Conservation (phyloP, 2,797 vertebrate genomes). For the Gallinago stenura region DNA sequence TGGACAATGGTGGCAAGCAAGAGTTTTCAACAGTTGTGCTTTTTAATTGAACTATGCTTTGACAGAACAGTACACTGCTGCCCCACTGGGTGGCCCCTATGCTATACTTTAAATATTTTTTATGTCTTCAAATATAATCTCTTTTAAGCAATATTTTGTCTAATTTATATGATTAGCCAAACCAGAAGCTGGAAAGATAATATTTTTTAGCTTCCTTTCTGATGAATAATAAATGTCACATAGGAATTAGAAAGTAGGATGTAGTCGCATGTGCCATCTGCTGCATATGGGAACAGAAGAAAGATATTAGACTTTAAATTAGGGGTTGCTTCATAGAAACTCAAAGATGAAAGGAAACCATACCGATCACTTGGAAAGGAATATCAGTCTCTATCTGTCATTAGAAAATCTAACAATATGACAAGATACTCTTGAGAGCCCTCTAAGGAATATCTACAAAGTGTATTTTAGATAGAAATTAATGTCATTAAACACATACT, state of each 20-base stretch:
- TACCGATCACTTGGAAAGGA: constrained; percentile 45
- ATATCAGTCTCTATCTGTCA: constrained; percentile 30
- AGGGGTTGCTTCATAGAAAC: constrained; percentile 64
- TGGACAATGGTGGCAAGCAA: background rate
- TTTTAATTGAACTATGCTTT: background rate
- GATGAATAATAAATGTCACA: constrained; percentile 84
- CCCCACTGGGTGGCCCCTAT: constrained; percentile 33
- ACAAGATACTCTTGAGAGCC: background rate
- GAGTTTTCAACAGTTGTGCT: background rate
- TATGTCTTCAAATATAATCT: constrained; percentile 36
- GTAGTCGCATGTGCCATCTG: constrained; percentile 76
- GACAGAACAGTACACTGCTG: background rate
- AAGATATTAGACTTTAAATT: constrained; percentile 78
- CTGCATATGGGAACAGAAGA: constrained; percentile 66
- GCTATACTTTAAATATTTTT: constrained; percentile 38
- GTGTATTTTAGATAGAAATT: constrained; percentile 41
- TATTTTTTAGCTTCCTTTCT: constrained; percentile 80
- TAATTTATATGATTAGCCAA: constrained; percentile 71
- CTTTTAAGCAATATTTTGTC: constrained; percentile 59
- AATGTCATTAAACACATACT: background rate
- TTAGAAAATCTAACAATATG: constrained; percentile 20
- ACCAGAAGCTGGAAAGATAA: constrained; percentile 72
- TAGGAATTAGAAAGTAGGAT: constrained; percentile 81
- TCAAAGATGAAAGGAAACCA: constrained; percentile 71
- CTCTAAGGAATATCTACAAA: constrained; percentile 13